A percentile compares a stretch with the other conserved stretches of the same genome.
phyloP scores from a whole-genome alignment of 2,113 vertebrate genomes.

The Procavia capensis region DNA sequence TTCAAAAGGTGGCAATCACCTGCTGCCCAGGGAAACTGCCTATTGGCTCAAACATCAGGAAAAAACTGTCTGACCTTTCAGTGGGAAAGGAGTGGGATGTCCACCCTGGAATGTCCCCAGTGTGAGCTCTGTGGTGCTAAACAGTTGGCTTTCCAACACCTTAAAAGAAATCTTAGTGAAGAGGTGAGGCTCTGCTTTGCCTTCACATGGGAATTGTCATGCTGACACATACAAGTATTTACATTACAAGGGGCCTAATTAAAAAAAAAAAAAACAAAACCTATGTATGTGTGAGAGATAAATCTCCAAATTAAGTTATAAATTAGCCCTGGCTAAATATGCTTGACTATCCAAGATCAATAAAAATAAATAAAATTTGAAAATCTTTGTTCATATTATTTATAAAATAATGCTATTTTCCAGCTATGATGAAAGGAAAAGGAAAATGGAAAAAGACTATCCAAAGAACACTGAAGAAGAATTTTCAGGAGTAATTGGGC shows the following conservation, averaged over 20 bases:
- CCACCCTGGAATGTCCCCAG: not conserved
- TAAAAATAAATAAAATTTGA: too few species aligned
- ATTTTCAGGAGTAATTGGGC: slow-evolving; percentile 77
- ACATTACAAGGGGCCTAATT: not conserved
- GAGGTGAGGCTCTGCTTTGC: not conserved
- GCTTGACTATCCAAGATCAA: not conserved
- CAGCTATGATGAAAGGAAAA: slow-evolving; percentile 77
- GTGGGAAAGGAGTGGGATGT: not conserved
- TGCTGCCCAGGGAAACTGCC: not conserved
- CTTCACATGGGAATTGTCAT: not conserved
- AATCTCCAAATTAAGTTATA: not conserved
- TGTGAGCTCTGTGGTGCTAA: not conserved
- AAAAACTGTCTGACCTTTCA: slow-evolving; percentile 24
- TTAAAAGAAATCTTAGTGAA: not conserved
- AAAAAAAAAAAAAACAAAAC: not conserved
- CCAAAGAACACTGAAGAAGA: slow-evolving; percentile 77
- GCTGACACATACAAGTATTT: not conserved
- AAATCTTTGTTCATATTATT: slow-evolving; percentile 19
- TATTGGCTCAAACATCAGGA: not conserved
- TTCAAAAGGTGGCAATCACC: not conserved
- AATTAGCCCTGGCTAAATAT: not conserved
- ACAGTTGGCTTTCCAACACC: slow-evolving; percentile 43
- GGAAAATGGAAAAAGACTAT: slow-evolving; percentile 77
- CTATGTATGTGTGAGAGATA: not conserved
- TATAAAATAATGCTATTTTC: slow-evolving; percentile 61